These are phyloP conservation scores for Epinotia nisella DNA, from an alignment of 2,888 invertebrate species.

Conservation along the genomic window DNA sequence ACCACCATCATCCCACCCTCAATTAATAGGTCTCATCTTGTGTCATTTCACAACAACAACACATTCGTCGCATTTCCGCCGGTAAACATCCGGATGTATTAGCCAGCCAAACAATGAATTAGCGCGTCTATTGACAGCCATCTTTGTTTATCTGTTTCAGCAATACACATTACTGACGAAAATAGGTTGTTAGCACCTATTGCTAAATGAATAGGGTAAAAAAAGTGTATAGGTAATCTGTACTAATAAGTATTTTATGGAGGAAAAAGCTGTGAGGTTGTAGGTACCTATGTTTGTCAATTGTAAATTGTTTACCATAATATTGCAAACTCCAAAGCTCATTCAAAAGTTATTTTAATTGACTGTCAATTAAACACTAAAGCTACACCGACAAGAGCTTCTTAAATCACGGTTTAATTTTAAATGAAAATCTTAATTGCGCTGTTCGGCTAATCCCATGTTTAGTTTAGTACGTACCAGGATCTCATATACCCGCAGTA, in stretches of 20 bases:
- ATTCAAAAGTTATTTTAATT: neutral
- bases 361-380: no score
- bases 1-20: neutral
- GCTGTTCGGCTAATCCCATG: conserved; percentile 29
- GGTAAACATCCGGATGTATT: conserved; percentile 36
- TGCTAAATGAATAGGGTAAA: no score
- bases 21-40: neutral
- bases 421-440: conserved; percentile 29
- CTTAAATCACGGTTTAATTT: conserved; percentile 23
- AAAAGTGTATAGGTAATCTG: no score
- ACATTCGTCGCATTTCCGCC: conserved; percentile 18
- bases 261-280: no score
- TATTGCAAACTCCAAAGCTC: no score
- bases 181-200: neutral
- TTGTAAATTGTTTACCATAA: neutral
- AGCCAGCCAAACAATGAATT: conserved; percentile 32
- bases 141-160: conserved; percentile 31
- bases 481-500: conserved; percentile 52
- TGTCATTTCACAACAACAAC: conserved; percentile 19
- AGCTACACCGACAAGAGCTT: conserved; percentile 6
- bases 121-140: conserved; percentile 24
- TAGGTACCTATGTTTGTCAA: no score
- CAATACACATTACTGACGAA: conserved; percentile 1
- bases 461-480: conserved; percentile 50
- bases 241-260: no score